Percentiles rank a stretch among this genome's conserved stretches.
Evolutionary conservation across 1,140 invertebrate species (phyloP).

Genomic region (Orius laevigatus): DNA sequence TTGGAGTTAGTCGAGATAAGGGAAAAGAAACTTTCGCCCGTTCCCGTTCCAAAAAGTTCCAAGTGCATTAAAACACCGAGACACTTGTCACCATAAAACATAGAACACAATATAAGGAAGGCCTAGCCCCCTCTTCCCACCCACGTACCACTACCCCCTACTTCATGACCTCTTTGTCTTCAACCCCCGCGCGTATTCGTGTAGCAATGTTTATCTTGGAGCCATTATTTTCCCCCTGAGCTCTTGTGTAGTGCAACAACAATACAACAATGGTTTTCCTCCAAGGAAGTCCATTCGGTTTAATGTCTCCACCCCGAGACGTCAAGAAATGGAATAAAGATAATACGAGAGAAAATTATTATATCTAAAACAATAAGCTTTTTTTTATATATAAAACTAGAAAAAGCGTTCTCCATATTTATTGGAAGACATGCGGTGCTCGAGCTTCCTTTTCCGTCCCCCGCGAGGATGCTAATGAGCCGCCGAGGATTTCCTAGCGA

Average conservation of each 20-base stretch:
- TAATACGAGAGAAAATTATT: too few relatives aligned
- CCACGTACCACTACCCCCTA: not conserved
- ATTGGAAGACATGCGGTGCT: too few relatives aligned
- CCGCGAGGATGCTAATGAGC: too few relatives aligned
- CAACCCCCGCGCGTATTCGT: not conserved
- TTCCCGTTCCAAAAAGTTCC: not conserved
- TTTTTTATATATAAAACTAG: too few relatives aligned
- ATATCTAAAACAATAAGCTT: too few relatives aligned
- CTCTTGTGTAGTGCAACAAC: not conserved
- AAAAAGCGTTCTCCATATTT: too few relatives aligned
- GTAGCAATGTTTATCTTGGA: slow-evolving; percentile 14
- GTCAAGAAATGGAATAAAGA: not conserved
- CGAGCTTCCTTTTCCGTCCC: too few relatives aligned
- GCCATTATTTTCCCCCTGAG: slow-evolving; percentile 13
- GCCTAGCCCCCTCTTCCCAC: slow-evolving; percentile 1
- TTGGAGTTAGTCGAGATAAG: not conserved
- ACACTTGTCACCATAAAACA: slow-evolving; percentile 11
- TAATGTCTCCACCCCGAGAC: slow-evolving; percentile 7
- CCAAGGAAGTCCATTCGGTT: slow-evolving; percentile 12
- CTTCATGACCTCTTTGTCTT: too few relatives aligned
- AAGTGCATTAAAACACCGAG: slow-evolving; percentile 10
- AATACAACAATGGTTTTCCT: slow-evolving; percentile 16
- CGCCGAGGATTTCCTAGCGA: too few relatives aligned
- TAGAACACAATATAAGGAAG: slow-evolving; percentile 7
- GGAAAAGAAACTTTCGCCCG: not conserved